These are phyloP conservation scores for Craseonycteris thonglongyai DNA, from an alignment of 2,113 vertebrate species.

Conservation along the genomic window DNA sequence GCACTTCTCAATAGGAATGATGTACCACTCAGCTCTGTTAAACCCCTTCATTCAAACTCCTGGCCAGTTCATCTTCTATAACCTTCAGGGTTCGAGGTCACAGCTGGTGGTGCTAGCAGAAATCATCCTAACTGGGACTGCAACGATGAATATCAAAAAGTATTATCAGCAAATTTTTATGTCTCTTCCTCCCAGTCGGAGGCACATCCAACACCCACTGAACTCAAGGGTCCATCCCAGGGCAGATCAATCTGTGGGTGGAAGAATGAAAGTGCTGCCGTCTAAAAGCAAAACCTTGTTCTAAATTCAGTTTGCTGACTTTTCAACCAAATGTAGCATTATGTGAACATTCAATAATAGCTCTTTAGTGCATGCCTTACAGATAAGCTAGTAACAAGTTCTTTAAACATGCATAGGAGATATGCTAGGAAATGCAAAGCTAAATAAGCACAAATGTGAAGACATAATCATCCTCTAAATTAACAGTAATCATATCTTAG, in stretches of 20 bases:
- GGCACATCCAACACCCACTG: neutral
- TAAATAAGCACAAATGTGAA: slow-evolving; percentile 50
- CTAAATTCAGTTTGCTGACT: slow-evolving; percentile 2
- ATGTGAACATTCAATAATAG: neutral
- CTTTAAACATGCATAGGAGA: slow-evolving; percentile 9
- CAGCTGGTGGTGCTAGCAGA: neutral
- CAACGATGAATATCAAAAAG: neutral
- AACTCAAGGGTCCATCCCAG: neutral
- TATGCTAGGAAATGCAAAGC: slow-evolving; percentile 23
- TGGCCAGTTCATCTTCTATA: neutral
- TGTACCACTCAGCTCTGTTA: neutral
- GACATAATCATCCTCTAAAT: slow-evolving; percentile 30
- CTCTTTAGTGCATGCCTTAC: neutral
- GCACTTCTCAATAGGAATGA: neutral
- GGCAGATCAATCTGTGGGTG: neutral
- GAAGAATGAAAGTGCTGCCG: neutral
- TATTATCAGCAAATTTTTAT: neutral
- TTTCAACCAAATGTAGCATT: slow-evolving; percentile 27
- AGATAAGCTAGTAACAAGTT: slow-evolving; percentile 21
- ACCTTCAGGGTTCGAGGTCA: slow-evolving; percentile 4
- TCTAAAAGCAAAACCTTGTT: neutral
- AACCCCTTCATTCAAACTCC: neutral
- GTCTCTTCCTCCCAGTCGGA: neutral
- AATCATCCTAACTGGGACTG: neutral
- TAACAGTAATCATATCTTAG: slow-evolving; percentile 36